Evolutionary conservation across 1,140 invertebrate species (phyloP).

Genomic region (Drosophila punjabiensis): DNA sequence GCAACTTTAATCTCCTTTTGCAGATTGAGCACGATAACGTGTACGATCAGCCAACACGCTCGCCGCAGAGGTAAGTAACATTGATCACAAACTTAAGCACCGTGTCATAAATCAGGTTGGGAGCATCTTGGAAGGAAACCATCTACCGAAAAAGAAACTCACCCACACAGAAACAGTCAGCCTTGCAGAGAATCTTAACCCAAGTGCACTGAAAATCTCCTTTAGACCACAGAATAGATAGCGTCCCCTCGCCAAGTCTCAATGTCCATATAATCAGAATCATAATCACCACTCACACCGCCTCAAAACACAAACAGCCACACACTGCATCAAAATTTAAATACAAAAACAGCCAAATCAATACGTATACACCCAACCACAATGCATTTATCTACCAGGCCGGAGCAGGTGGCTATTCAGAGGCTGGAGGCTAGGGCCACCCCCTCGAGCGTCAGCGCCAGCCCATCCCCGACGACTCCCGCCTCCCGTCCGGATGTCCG

Average conservation of each 20-base stretch:
- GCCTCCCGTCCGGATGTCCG: constrained; percentile 50
- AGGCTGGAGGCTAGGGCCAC: constrained; percentile 40
- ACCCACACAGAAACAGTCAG: constrained; percentile 38
- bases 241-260: constrained; percentile 1
- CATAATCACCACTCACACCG: constrained; percentile 23
- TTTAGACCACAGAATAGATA: constrained; percentile 17
- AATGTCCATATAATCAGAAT: constrained; percentile 10
- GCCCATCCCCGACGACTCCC: constrained; percentile 31
- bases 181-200: constrained; percentile 15
- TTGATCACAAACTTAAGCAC: not conserved
- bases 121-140: constrained; percentile 11
- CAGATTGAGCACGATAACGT: constrained; percentile 82
- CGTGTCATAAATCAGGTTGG: constrained; percentile 2
- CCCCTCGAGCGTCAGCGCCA: constrained; percentile 10
- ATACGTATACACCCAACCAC: constrained; percentile 37
- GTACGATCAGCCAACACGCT: constrained; percentile 79
- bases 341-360: constrained; percentile 27
- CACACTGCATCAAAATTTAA: constrained; percentile 66
- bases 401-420: constrained; percentile 65
- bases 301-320: constrained; percentile 12
- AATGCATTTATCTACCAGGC: constrained; percentile 66
- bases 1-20: not conserved
- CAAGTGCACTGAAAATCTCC: constrained; percentile 18
- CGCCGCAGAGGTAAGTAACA: constrained; percentile 85
- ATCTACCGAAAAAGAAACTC: constrained; percentile 7